phyloP scores from a whole-genome alignment of 2,797 vertebrate genomes.

The Gobionotothen gibberifrons region DNA sequence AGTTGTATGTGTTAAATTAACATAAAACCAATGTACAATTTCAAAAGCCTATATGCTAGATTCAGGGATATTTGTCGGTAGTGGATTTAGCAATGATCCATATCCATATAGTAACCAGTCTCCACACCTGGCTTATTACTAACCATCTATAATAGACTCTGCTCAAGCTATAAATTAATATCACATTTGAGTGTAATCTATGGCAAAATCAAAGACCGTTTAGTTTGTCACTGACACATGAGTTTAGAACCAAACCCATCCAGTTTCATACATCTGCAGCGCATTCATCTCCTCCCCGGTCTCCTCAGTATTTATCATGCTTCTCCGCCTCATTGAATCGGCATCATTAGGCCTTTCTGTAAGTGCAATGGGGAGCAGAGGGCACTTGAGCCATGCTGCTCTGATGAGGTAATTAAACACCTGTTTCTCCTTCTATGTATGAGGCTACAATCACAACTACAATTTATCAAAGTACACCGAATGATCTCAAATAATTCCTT shows the following conservation, averaged over 20 bases:
- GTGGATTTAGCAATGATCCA: not conserved
- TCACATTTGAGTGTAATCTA: conserved; percentile 1
- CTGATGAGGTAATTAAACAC: conserved; percentile 80
- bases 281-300: conserved; percentile 39
- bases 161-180: not conserved
- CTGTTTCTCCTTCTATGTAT: conserved; percentile 71
- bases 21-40: not conserved
- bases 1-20: too few species aligned
- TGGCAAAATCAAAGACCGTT: not conserved
- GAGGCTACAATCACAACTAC: conserved; percentile 50
- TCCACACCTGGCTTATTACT: conserved; percentile 2
- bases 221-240: conserved; percentile 1
- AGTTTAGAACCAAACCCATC: conserved; percentile 19
- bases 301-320: conserved; percentile 60
- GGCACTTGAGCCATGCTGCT: conserved; percentile 61
- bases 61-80: too few species aligned
- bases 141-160: conserved; percentile 1
- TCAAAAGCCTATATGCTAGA: not conserved
- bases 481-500: conserved; percentile 27
- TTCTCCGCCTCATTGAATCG: conserved; percentile 65
- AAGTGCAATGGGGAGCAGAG: conserved; percentile 60
- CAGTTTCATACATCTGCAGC: conserved; percentile 42
- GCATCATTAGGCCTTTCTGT: conserved; percentile 64
- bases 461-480: conserved; percentile 43
- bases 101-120: not conserved